phyloP scores from a whole-genome alignment of 2,888 invertebrate species.

The Tenthredo notha region DNA sequence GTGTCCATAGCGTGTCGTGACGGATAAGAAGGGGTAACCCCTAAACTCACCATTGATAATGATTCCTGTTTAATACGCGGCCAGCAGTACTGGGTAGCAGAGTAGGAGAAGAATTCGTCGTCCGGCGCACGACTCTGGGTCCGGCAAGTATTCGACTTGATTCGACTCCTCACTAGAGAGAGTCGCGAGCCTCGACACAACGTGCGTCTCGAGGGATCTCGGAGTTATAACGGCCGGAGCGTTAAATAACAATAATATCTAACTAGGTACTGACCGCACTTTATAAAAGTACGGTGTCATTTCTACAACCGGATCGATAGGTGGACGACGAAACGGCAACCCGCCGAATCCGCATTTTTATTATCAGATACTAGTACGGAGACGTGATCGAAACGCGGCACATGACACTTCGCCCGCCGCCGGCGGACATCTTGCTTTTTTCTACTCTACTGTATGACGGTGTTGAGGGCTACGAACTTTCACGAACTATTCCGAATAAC shows the following conservation, averaged over 20 bases:
- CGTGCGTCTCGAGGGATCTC: background rate
- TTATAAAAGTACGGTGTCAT: background rate
- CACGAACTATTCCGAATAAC: background rate
- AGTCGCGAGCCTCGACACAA: background rate
- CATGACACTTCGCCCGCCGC: conserved; percentile 47
- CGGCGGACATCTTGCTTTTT: conserved; percentile 48
- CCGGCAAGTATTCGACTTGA: background rate
- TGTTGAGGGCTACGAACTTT: background rate
- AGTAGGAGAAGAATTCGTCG: conserved; percentile 11
- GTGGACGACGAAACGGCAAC: background rate
- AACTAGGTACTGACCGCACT: background rate
- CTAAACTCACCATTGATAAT: conserved; percentile 45
- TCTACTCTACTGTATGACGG: background rate
- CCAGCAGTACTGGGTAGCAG: background rate
- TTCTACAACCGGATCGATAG: background rate
- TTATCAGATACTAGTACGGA: background rate
- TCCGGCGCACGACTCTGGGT: background rate
- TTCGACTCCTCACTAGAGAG: background rate
- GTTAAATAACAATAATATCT: background rate
- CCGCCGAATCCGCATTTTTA: background rate
- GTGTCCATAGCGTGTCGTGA: conserved; percentile 13
- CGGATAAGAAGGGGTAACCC: background rate
- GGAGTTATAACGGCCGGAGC: background rate
- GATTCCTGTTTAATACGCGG: conserved; percentile 38
- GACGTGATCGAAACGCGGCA: conserved; percentile 19